Conservation (phyloP, 2,888 invertebrate genomes). For the Mythimna ferrago region DNA sequence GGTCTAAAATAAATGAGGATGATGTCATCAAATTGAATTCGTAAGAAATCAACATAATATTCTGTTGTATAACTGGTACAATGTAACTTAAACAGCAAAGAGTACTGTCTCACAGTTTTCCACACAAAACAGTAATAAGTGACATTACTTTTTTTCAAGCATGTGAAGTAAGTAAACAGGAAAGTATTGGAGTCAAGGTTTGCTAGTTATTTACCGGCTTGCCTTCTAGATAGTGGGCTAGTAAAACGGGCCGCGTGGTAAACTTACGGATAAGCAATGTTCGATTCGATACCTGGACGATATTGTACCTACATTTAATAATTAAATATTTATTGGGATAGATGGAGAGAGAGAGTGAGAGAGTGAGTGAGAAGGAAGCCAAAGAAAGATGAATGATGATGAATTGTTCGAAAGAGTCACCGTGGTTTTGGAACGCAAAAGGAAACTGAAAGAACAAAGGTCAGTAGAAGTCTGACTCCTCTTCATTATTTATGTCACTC, state of each 20-base stretch:
- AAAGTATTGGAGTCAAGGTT: conserved; percentile 70
- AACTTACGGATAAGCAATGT: conserved; percentile 53
- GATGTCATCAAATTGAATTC: neutral
- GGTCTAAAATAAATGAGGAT: too few species aligned
- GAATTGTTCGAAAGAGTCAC: too few species aligned
- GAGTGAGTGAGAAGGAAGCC: neutral
- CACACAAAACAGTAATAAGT: conserved; percentile 7
- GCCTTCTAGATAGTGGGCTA: conserved; percentile 58
- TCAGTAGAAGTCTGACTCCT: too few species aligned
- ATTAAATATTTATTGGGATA: neutral
- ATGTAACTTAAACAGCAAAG: neutral
- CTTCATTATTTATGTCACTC: too few species aligned
- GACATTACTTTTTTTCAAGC: conserved; percentile 11
- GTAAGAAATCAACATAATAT: neutral
- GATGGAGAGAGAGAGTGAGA: too few species aligned
- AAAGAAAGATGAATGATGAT: neutral
- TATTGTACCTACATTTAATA: conserved; percentile 3
- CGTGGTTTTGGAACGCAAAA: too few species aligned
- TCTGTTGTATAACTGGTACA: neutral
- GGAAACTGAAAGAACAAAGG: too few species aligned
- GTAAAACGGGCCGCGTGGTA: conserved; percentile 49
- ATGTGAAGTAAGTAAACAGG: conserved; percentile 40
- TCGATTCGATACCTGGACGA: conserved; percentile 32
- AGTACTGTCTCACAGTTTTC: neutral
- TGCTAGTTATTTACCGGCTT: conserved; percentile 62